These are phyloP conservation scores for Blennius ocellaris DNA, from an alignment of 2,113 vertebrate species.

Conservation along the genomic window DNA sequence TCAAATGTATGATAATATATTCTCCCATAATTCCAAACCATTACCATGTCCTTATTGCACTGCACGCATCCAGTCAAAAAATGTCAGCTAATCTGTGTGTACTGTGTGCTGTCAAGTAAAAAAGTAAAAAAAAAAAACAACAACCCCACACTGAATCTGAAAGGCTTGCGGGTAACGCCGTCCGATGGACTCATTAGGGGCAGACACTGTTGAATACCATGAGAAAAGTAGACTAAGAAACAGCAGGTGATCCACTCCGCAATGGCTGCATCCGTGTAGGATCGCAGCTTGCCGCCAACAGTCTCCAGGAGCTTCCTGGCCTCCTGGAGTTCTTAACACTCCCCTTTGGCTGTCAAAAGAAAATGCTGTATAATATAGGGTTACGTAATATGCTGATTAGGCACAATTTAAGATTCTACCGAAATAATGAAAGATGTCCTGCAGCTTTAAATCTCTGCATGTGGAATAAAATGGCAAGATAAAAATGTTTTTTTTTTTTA, in stretches of 20 bases:
- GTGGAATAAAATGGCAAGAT: background rate
- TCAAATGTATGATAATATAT: conserved; percentile 49
- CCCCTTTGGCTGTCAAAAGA: conserved; percentile 9
- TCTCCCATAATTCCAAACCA: conserved; percentile 33
- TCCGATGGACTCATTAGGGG: conserved; percentile 38
- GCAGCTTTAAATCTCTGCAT: background rate
- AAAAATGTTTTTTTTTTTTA: too few species aligned
- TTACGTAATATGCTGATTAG: conserved; percentile 25
- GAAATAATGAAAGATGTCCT: background rate
- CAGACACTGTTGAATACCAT: conserved; percentile 1
- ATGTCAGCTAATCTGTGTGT: conserved; percentile 2
- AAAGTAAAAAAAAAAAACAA: background rate
- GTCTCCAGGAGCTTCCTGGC: conserved; percentile 26
- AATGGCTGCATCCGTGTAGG: conserved; percentile 14
- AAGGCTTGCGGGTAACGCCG: conserved; percentile 1
- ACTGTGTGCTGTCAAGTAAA: conserved; percentile 12
- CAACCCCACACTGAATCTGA: background rate
- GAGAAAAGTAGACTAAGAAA: conserved; percentile 28
- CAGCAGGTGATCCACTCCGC: conserved; percentile 41
- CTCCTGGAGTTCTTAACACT: conserved; percentile 10
- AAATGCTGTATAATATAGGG: background rate
- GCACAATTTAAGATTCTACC: background rate
- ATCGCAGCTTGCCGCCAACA: conserved; percentile 23
- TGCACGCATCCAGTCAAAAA: conserved; percentile 22
- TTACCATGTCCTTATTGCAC: conserved; percentile 14